Evolutionary conservation across 2,797 vertebrate genomes (phyloP).

Genomic region (Premnoplex brunnescens): DNA sequence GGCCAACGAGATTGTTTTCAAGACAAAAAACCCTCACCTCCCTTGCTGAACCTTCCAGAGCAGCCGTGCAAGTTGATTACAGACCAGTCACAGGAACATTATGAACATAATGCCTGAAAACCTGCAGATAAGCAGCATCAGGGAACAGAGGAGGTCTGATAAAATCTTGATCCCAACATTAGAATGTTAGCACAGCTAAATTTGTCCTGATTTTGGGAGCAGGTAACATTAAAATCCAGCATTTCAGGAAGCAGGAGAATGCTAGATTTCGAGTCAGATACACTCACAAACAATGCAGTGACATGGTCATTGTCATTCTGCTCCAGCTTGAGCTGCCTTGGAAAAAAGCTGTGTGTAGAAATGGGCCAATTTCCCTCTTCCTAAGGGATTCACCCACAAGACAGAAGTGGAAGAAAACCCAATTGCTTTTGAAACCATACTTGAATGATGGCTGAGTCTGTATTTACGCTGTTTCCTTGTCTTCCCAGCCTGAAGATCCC

Average conservation of each 20-base stretch:
- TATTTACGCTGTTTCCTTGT: background rate
- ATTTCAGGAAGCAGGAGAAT: background rate
- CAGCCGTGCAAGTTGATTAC: background rate
- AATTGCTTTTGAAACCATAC: background rate
- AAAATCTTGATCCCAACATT: background rate
- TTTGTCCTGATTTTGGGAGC: background rate
- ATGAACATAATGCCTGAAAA: background rate
- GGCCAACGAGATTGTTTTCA: background rate
- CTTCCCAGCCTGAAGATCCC: conserved; percentile 88
- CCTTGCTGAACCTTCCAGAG: background rate
- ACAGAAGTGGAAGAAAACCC: background rate
- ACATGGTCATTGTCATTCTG: background rate
- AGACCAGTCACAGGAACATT: background rate
- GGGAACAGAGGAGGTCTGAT: background rate
- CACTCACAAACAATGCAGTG: background rate
- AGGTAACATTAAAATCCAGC: background rate
- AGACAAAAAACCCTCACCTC: background rate
- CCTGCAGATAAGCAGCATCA: background rate
- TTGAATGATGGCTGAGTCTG: background rate
- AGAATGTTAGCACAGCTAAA: background rate
- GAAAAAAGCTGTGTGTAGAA: background rate
- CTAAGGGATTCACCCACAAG: background rate
- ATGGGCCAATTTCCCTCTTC: background rate
- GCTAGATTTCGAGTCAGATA: background rate
- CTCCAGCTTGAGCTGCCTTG: background rate